Evolutionary conservation across 1,140 invertebrate species (phyloP).

Genomic region (Penaeus chinensis): DNA sequence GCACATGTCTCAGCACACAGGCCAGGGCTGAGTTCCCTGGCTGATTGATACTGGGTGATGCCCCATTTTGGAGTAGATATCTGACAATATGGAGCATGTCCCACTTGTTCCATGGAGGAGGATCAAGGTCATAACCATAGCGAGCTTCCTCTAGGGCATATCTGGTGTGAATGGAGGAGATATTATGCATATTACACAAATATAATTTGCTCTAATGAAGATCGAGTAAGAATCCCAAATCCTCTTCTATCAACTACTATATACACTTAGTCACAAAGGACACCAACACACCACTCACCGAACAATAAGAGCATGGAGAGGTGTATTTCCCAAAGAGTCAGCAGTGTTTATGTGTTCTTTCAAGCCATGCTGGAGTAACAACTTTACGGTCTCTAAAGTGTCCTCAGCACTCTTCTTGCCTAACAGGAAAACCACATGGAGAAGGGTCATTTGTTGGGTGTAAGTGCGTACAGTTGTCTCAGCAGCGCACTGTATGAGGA

Average conservation of each 20-base stretch:
- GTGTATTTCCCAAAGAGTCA: slow-evolving; percentile 77
- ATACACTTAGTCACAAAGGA: too few species aligned
- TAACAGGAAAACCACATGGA: slow-evolving; percentile 65
- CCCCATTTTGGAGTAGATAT: slow-evolving; percentile 73
- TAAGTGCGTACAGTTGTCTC: slow-evolving; percentile 77
- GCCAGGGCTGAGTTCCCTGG: slow-evolving; percentile 79
- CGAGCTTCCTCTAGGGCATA: slow-evolving; percentile 79
- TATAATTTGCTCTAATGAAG: too few species aligned
- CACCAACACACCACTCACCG: slow-evolving; percentile 65
- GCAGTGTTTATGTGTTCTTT: slow-evolving; percentile 80
- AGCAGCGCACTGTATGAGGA: slow-evolving; percentile 76
- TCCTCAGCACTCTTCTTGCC: slow-evolving; percentile 77
- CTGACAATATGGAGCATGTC: slow-evolving; percentile 77
- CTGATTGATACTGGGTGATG: slow-evolving; percentile 78
- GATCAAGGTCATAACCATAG: slow-evolving; percentile 73
- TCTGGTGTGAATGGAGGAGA: slow-evolving; percentile 33
- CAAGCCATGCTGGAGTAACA: slow-evolving; percentile 76
- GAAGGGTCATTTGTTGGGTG: slow-evolving; percentile 79
- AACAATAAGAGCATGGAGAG: slow-evolving; percentile 76
- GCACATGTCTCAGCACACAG: slow-evolving; percentile 78
- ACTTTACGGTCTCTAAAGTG: slow-evolving; percentile 75
- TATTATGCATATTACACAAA: too few species aligned
- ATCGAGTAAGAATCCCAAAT: too few species aligned
- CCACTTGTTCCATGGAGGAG: slow-evolving; percentile 77
- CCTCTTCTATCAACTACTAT: too few species aligned